A percentile compares a stretch with the other conserved stretches of the same genome.
These are phyloP conservation scores for Phaonia tiefii DNA, from an alignment of 2,888 invertebrate genomes.

Conservation along the genomic window DNA sequence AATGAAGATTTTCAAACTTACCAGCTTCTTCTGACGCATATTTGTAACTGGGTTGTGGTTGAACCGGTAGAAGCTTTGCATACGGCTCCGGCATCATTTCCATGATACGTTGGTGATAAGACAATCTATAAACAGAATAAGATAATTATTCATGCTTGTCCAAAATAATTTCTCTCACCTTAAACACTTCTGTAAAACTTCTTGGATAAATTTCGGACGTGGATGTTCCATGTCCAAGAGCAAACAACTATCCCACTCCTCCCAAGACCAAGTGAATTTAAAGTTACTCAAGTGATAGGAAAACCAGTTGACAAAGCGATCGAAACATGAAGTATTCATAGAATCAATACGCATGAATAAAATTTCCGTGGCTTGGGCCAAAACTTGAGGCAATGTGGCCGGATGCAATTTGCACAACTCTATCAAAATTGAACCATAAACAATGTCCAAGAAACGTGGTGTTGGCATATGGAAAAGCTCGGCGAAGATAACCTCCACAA, in stretches of 20 bases:
- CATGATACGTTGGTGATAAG: conserved; percentile 95
- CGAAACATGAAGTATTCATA: conserved; percentile 98
- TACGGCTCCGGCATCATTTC: conserved; percentile 96
- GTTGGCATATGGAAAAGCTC: conserved; percentile 96
- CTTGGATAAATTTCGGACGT: conserved; percentile 95
- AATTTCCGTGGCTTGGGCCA: conserved; percentile 99
- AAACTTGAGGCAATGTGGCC: conserved; percentile 97
- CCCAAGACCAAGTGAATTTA: conserved; percentile 99
- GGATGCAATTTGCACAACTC: conserved; percentile 98
- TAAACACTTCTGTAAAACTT: conserved; percentile 93
- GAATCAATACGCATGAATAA: conserved; percentile 96
- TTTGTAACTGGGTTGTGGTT: conserved; percentile 93
- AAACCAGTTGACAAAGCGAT: conserved; percentile 98
- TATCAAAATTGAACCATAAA: conserved; percentile 96
- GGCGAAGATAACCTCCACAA: conserved; percentile 97
- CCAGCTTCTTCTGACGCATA: conserved; percentile 94
- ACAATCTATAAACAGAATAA: conserved; percentile 83
- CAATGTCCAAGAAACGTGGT: conserved; percentile 93
- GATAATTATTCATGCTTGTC: not conserved
- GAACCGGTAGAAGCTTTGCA: conserved; percentile 90
- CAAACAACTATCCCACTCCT: conserved; percentile 95
- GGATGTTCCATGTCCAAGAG: conserved; percentile 93
- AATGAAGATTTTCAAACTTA: conserved; percentile 80
- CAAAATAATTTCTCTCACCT: conserved; percentile 85
- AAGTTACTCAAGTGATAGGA: conserved; percentile 99